Conservation (phyloP, 2,888 invertebrate genomes). For the Tenodera sinensis region DNA sequence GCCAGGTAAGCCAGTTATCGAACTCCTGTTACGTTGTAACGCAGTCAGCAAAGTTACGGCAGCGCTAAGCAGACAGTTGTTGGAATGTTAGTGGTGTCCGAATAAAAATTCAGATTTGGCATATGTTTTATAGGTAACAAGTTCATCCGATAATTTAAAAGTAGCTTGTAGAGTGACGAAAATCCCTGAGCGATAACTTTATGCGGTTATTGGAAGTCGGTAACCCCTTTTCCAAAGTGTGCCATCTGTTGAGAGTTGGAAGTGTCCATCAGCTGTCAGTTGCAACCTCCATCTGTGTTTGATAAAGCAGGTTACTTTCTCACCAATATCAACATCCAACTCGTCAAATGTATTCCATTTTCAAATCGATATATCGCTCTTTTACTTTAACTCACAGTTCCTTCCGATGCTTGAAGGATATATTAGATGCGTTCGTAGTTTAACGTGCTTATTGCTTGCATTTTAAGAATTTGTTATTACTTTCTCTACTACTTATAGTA, state of each 20-base stretch:
- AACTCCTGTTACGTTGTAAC: no score
- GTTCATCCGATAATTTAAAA: background rate
- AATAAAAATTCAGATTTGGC: no score
- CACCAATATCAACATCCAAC: background rate
- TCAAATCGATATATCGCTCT: background rate
- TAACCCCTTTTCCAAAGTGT: background rate
- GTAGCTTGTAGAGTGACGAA: background rate
- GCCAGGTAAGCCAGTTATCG: no score
- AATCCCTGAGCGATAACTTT: background rate
- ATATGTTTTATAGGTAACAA: background rate
- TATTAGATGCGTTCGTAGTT: background rate
- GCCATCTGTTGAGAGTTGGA: background rate
- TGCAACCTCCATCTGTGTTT: background rate
- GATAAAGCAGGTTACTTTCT: background rate
- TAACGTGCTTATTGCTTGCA: background rate
- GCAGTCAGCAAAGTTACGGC: no score
- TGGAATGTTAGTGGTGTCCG: no score
- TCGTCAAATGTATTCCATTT: background rate
- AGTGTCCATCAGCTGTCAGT: background rate
- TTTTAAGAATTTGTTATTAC: no score
- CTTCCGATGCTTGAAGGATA: background rate
- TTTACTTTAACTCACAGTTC: background rate
- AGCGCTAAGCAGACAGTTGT: no score
- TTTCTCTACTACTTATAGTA: no score
- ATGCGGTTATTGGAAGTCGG: background rate